Percentiles rank a stretch among this genome's conserved stretches.
Conservation (phyloP, 2,888 invertebrate genomes). For the Polydrusus pterygomalis region DNA sequence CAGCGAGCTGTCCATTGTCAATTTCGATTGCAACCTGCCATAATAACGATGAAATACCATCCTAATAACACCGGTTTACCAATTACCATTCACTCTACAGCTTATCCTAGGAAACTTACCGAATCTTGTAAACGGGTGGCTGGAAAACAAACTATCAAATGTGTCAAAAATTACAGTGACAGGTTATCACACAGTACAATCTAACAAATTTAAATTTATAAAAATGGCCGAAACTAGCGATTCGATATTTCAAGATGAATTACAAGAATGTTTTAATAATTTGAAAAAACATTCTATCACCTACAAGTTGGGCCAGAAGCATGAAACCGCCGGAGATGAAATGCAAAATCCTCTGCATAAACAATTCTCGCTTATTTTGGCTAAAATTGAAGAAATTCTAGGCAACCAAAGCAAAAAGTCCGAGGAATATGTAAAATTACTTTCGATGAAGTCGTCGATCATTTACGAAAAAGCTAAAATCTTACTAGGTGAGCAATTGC, state of each 20-base stretch:
- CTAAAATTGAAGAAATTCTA: constrained; percentile 59
- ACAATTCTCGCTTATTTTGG: constrained; percentile 56
- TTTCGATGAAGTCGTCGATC: constrained; percentile 68
- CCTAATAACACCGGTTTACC: no score
- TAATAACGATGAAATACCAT: no score
- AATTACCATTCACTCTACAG: background rate
- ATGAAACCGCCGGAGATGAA: constrained; percentile 53
- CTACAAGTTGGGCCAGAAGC: constrained; percentile 45
- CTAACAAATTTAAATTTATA: constrained; percentile 15
- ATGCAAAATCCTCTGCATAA: constrained; percentile 55
- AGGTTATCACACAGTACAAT: constrained; percentile 8
- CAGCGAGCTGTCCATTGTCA: no score
- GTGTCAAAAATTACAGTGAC: constrained; percentile 53
- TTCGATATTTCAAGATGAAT: constrained; percentile 28
- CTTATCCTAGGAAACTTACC: constrained; percentile 14
- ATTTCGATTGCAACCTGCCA: no score
- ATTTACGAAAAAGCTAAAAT: constrained; percentile 69
- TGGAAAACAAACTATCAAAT: constrained; percentile 20
- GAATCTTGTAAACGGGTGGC: background rate
- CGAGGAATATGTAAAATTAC: constrained; percentile 60
- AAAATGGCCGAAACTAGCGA: constrained; percentile 39
- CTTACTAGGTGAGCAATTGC: constrained; percentile 61
- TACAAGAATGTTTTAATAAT: constrained; percentile 51
- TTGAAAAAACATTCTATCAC: constrained; percentile 51
- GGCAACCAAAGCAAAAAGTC: constrained; percentile 52